Evolutionary conservation across 2,797 vertebrate species (phyloP).

Genomic region (Margarornis squamiger): DNA sequence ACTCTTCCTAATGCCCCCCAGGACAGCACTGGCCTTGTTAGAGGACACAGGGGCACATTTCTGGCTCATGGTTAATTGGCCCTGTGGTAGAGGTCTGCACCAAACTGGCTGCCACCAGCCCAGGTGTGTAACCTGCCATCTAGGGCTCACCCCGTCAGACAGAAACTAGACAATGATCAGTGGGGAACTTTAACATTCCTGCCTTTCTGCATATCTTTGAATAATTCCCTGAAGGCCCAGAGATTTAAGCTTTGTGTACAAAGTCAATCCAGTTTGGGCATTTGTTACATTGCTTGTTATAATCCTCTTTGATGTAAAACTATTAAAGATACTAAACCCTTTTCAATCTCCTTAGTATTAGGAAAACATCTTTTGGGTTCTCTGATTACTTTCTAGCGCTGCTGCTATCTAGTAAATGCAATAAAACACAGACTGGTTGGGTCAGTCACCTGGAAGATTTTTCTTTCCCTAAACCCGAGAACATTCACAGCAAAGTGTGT

Average conservation of each 20-base stretch:
- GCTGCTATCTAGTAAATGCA: background rate
- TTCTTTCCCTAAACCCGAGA: background rate
- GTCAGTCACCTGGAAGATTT: background rate
- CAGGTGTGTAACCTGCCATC: background rate
- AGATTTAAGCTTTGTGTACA: background rate
- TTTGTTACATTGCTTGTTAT: slow-evolving; percentile 18
- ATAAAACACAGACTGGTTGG: background rate
- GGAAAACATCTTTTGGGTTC: slow-evolving; percentile 13
- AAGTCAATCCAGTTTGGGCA: slow-evolving; percentile 12
- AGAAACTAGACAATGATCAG: background rate
- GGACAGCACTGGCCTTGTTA: background rate
- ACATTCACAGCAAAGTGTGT: background rate
- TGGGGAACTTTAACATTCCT: background rate
- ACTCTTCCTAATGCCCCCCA: background rate
- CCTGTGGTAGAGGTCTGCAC: background rate
- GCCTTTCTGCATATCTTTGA: background rate
- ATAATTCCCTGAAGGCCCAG: background rate
- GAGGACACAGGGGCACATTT: background rate
- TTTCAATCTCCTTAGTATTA: slow-evolving; percentile 42
- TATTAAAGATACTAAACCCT: slow-evolving; percentile 41
- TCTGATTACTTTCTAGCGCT: background rate
- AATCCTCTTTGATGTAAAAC: slow-evolving; percentile 48
- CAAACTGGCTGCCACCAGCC: background rate
- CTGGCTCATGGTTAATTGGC: background rate
- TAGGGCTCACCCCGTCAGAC: background rate